These are phyloP conservation scores for Oxyscelio sp. DNA, from an alignment of 2,888 invertebrate genomes.

Conservation along the genomic window DNA sequence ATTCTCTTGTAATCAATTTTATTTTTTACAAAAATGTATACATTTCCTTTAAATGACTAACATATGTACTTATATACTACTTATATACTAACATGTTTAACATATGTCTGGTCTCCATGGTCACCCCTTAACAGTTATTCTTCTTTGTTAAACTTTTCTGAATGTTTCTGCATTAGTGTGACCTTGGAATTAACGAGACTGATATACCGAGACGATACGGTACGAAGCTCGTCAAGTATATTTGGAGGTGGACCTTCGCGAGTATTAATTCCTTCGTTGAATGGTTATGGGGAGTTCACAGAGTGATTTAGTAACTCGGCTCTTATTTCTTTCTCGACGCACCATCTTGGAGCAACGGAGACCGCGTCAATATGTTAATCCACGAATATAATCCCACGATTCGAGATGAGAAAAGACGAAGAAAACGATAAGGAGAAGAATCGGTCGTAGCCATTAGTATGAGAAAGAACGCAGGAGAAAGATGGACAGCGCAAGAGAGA, in stretches of 20 bases:
- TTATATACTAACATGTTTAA: too few relatives aligned
- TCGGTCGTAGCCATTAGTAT: conserved; percentile 61
- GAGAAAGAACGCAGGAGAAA: conserved; percentile 72
- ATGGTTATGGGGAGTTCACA: conserved; percentile 81
- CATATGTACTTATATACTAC: too few relatives aligned
- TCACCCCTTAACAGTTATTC: too few relatives aligned
- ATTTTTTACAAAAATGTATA: too few relatives aligned
- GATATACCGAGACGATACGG: conserved; percentile 73
- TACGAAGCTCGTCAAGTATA: conserved; percentile 78
- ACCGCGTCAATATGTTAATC: conserved; percentile 88
- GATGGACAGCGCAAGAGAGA: conserved; percentile 57
- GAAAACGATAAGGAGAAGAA: conserved; percentile 61
- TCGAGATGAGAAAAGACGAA: conserved; percentile 74
- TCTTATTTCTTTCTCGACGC: conserved; percentile 78
- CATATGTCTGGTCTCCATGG: too few relatives aligned
- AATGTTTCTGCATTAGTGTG: conserved; percentile 38
- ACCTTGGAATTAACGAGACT: conserved; percentile 79
- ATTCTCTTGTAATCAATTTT: too few relatives aligned
- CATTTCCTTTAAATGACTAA: too few relatives aligned
- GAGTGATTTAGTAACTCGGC: conserved; percentile 87
- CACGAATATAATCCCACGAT: conserved; percentile 84
- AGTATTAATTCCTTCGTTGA: conserved; percentile 83
- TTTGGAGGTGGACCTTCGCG: conserved; percentile 79
- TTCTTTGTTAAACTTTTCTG: not conserved
- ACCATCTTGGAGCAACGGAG: conserved; percentile 73